A percentile compares a stretch with the other conserved stretches of the same genome.
phyloP scores from a whole-genome alignment of 2,113 vertebrate species.

The Cichladusa arquata region DNA sequence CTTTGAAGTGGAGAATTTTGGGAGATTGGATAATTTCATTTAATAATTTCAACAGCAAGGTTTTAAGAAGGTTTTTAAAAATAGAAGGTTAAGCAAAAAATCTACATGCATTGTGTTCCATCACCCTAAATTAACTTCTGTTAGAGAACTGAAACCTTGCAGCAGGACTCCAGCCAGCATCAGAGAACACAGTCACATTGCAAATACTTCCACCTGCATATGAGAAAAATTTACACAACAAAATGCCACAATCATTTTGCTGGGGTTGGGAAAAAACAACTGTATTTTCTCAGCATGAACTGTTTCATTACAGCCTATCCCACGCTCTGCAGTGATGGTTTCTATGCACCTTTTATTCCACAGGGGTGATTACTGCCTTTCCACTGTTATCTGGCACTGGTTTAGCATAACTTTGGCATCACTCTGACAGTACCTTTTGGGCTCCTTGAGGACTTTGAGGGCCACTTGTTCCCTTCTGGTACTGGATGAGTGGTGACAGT shows the following conservation, averaged over 20 bases:
- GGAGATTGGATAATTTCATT: background rate
- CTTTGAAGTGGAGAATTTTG: background rate
- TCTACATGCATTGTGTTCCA: background rate
- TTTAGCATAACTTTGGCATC: background rate
- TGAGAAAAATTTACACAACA: background rate
- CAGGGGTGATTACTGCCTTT: background rate
- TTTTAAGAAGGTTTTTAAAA: background rate
- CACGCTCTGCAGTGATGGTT: background rate
- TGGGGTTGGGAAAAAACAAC: background rate
- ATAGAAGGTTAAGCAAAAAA: background rate
- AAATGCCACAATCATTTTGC: background rate
- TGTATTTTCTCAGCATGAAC: accelerated
- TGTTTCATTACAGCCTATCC: background rate
- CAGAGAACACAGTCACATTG: background rate
- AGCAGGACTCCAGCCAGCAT: background rate
- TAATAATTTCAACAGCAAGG: background rate
- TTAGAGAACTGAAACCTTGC: background rate
- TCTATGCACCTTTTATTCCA: background rate
- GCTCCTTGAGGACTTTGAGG: background rate
- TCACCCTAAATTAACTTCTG: background rate
- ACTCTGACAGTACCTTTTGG: background rate
- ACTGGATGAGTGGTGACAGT: background rate
- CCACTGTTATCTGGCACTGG: background rate
- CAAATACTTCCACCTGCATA: background rate
- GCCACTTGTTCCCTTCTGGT: background rate